These are phyloP conservation scores for Heliconius charithonia DNA, from an alignment of 2,888 invertebrate genomes.

Conservation along the genomic window DNA sequence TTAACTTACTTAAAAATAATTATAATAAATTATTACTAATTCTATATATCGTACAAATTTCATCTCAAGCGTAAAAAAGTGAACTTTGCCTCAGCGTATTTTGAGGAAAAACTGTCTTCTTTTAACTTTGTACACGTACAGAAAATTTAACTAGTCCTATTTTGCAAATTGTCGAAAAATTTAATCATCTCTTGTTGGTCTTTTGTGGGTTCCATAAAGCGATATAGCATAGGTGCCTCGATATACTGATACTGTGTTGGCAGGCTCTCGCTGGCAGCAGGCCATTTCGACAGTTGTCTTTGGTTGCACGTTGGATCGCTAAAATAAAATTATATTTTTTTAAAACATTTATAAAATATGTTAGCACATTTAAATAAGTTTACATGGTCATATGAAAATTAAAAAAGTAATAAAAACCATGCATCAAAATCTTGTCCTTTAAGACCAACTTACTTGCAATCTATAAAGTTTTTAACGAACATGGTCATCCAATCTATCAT, in stretches of 20 bases:
- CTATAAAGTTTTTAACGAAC: slow-evolving; percentile 64
- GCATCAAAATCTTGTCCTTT: not conserved
- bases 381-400: not conserved
- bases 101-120: not conserved
- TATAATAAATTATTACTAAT: slow-evolving; percentile 15
- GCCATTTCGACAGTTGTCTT: slow-evolving; percentile 54
- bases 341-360: not conserved
- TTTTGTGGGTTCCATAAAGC: slow-evolving; percentile 49
- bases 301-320: slow-evolving; percentile 61
- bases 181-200: slow-evolving; percentile 54
- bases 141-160: slow-evolving; percentile 44
- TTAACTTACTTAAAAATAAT: slow-evolving; percentile 14
- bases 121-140: slow-evolving; percentile 14
- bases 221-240: slow-evolving; percentile 49
- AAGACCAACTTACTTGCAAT: slow-evolving; percentile 59
- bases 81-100: not conserved
- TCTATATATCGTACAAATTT: not conserved
- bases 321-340: slow-evolving; percentile 46
- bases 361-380: not conserved
- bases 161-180: slow-evolving; percentile 60
- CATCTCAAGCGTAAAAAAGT: not conserved
- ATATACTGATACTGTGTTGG: slow-evolving; percentile 58
- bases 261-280: slow-evolving; percentile 50
- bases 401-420: not conserved
- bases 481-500: slow-evolving; percentile 66